These are phyloP conservation scores for Argyrosomus japonicus DNA, from an alignment of 2,113 vertebrate species.

Conservation along the genomic window DNA sequence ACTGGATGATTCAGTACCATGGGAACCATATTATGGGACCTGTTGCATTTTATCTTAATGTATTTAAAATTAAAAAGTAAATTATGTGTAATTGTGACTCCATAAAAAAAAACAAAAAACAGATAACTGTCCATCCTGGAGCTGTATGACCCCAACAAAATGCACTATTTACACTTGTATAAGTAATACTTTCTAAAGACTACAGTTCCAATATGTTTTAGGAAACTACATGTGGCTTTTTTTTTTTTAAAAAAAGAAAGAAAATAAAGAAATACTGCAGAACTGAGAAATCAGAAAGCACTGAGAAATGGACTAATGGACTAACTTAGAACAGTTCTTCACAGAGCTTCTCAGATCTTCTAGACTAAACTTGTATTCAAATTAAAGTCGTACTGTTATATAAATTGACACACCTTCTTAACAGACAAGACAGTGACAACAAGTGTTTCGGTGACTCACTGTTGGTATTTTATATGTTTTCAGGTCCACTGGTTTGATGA, in stretches of 20 bases:
- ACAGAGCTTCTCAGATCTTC: not conserved
- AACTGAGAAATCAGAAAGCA: not conserved
- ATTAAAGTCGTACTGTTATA: not conserved
- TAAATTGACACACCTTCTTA: not conserved
- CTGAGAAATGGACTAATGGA: not conserved
- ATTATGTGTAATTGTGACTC: not conserved
- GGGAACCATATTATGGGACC: not conserved
- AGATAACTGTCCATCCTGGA: too few species aligned
- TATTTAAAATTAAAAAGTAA: too few species aligned
- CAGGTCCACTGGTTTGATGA: not conserved
- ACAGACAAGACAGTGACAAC: not conserved
- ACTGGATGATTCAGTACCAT: not conserved
- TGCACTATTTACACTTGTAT: not conserved
- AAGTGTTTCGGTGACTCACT: not conserved
- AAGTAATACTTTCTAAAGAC: not conserved
- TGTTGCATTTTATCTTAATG: not conserved
- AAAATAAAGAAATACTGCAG: not conserved
- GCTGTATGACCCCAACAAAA: not conserved
- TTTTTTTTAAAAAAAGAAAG: not conserved
- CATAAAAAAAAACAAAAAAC: too few species aligned
- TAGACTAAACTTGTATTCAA: not conserved
- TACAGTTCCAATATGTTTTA: not conserved
- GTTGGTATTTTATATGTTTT: not conserved
- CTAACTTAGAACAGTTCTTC: slow-evolving; percentile 16
- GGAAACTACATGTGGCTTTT: not conserved